Conservation (phyloP, 1,140 invertebrate genomes). For the Cylas formicarius region DNA sequence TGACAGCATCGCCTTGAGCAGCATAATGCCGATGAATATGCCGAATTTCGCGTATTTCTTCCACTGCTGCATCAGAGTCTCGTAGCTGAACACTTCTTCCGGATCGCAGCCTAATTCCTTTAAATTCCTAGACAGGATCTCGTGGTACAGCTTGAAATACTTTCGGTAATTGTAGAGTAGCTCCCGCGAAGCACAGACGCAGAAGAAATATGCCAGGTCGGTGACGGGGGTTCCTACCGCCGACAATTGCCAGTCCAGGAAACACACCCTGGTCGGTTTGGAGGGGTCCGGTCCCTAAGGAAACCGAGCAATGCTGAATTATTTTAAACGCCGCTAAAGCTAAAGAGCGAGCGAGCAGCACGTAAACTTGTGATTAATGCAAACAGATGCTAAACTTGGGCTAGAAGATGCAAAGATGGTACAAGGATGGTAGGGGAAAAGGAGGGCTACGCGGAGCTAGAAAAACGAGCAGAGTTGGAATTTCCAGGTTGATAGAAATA, state of each 20-base stretch:
- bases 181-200: constrained; percentile 44
- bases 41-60: constrained; percentile 38
- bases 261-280: constrained; percentile 31
- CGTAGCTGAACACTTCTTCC: constrained; percentile 43
- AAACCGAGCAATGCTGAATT: constrained; percentile 1
- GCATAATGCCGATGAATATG: constrained; percentile 36
- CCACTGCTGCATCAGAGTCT: constrained; percentile 40
- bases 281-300: constrained; percentile 3
- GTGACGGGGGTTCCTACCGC: constrained; percentile 48
- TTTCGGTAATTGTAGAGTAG: constrained; percentile 17
- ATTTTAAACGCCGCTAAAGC: neutral
- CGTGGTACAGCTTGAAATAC: constrained; percentile 24
- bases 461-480: neutral
- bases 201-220: constrained; percentile 51
- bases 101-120: constrained; percentile 36
- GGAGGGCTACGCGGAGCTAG: neutral
- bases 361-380: neutral
- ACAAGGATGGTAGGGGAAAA: neutral
- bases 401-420: neutral
- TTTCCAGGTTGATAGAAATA: constrained; percentile 2
- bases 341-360: neutral
- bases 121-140: constrained; percentile 17
- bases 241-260: constrained; percentile 51
- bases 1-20: constrained; percentile 28
- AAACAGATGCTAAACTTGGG: neutral